Percentiles rank a stretch among this genome's conserved stretches.
phyloP scores from a whole-genome alignment of 1,140 invertebrate genomes.

The Dreissena rostriformis region DNA sequence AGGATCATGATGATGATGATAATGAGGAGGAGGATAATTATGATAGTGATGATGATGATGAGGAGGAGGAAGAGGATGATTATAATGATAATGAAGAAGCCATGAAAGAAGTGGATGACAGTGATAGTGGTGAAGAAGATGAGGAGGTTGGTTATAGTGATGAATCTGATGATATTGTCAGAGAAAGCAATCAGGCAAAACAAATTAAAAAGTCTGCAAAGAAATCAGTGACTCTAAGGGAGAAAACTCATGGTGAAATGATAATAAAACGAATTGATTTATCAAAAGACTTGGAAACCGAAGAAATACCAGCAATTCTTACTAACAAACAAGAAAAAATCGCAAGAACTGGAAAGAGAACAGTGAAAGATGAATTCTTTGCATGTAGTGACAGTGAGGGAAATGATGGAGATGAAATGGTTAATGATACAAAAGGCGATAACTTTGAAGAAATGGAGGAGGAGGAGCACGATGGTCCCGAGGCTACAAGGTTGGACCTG shows the following conservation, averaged over 20 bases:
- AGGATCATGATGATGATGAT: neutral
- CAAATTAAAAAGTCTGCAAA: neutral
- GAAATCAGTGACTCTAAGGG: neutral
- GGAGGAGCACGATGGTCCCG: neutral
- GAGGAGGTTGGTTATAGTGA: neutral
- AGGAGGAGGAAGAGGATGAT: neutral
- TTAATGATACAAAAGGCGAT: neutral
- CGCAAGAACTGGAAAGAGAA: conserved; percentile 25
- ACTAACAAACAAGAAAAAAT: neutral
- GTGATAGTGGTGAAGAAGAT: neutral
- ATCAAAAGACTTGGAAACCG: neutral
- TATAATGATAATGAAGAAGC: neutral
- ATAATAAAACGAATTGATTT: conserved; percentile 48
- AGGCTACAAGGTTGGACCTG: neutral
- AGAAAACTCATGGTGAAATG: conserved; percentile 48
- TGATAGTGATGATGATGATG: conserved; percentile 12
- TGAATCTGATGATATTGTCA: conserved; percentile 17
- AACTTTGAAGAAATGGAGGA: neutral
- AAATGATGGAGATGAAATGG: neutral
- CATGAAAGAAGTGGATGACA: conserved; percentile 3
- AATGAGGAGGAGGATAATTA: neutral
- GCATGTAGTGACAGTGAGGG: conserved; percentile 20
- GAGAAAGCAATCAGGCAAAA: neutral
- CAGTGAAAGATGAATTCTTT: conserved; percentile 45
- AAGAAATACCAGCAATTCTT: conserved; percentile 38